Base-by-base conservation (phyloP, 2,888 invertebrate species). In the Drosophila dives region DNA sequence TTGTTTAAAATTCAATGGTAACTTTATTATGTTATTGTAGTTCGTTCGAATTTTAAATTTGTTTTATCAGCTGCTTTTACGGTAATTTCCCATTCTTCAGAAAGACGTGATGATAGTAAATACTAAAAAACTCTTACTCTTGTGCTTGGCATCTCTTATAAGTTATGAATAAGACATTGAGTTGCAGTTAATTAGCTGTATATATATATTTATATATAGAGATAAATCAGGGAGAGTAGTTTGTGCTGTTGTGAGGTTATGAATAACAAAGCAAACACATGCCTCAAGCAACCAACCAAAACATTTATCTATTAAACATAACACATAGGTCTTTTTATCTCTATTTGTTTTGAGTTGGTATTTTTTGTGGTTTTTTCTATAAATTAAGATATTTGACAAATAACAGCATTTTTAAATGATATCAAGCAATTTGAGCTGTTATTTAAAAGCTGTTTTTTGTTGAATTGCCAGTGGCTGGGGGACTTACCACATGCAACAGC, bases 401-500 rank as follows among this genome's bases (percentile, higher is more conserved):
- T 2, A 20, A 45, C 8, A 61, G 20, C 17, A 40, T n/a, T 40
- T 17, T 51, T 36, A 11, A 17, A 15, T 10, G 6, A 12, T 45
- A 12, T 34, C 12, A 23, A 50, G 12, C 53, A 32, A 29, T 2
- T 42, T 29, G 60, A 75, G 75, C 75, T 69, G 80, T 42, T 36
- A 20, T 38, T 33, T 38, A n/a, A 50, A 63, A 63, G 34, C 32
- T 51, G 34, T 29, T 51, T 32, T 26, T 20, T 12, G 6, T 20
- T 32, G 15, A 58, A 53, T 45, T 33, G 53, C 36, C 23, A 36
- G 50, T n/a, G 59, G 49, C 34, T 23, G 40, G 17, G 1, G 20
- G 45, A 90, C 92, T 92, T 89, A 92, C 92, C 93, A 92, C 92
- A 90, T 92, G 92, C 56, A 92, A 69, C 68, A 92, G 83, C 75